Evolutionary conservation across 2,113 vertebrate species (phyloP).

Genomic region (Ctenomys sociabilis): DNA sequence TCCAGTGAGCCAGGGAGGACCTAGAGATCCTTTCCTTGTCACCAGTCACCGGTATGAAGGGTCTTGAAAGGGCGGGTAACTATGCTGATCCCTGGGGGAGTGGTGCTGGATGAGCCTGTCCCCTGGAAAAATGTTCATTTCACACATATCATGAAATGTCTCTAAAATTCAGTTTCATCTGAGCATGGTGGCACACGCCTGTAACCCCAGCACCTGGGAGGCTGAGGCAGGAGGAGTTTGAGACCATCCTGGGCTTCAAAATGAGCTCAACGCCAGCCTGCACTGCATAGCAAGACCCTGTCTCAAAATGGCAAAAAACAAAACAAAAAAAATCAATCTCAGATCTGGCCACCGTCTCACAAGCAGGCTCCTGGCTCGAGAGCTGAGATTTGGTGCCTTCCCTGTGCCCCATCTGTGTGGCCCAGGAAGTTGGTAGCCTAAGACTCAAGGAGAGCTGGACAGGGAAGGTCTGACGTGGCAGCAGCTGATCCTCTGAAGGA

Average conservation of each 20-base stretch:
- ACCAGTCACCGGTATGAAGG: neutral
- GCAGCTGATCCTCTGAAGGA: conserved; percentile 8
- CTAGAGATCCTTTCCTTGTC: neutral
- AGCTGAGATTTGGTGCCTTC: no score
- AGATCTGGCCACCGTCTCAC: neutral
- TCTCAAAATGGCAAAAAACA: no score
- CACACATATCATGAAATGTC: neutral
- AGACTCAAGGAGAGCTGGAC: neutral
- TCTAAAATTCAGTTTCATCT: neutral
- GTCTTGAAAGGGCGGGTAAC: accelerated
- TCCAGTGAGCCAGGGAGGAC: neutral
- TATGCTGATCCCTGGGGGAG: neutral
- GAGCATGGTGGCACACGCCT: no score
- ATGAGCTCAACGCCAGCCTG: no score
- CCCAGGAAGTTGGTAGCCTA: neutral
- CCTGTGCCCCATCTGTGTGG: neutral
- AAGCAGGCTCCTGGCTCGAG: no score
- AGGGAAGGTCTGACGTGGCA: conserved; percentile 49
- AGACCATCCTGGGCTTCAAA: no score
- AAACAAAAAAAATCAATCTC: neutral
- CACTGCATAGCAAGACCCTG: no score
- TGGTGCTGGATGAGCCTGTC: neutral
- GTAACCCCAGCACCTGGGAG: no score
- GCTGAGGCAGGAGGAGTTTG: no score
- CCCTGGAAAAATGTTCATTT: neutral